A percentile compares a stretch with the other conserved stretches of the same genome.
Evolutionary conservation across 2,797 vertebrate genomes (phyloP).

Genomic region (Adelosebastes latens): DNA sequence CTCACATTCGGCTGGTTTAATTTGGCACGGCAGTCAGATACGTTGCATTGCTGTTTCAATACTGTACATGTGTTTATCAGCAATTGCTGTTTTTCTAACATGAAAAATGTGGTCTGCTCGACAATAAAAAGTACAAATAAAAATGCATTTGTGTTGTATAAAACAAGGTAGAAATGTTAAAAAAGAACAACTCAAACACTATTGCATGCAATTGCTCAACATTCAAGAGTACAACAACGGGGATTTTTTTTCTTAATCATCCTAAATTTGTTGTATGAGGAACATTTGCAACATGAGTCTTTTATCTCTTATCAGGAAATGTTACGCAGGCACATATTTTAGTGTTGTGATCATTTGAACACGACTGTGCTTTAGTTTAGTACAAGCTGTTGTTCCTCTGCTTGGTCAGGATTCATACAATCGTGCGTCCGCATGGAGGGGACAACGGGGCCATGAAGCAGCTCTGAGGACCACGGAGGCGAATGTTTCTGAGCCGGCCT

Average conservation of each 20-base stretch:
- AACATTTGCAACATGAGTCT: slow-evolving; percentile 29
- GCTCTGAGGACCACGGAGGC: slow-evolving; percentile 32
- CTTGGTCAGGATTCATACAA: slow-evolving; percentile 28
- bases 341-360: slow-evolving; percentile 4
- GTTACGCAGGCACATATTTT: slow-evolving; percentile 29
- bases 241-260: slow-evolving; percentile 24
- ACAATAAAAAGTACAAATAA: slow-evolving; percentile 35
- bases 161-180: slow-evolving; percentile 54
- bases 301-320: slow-evolving; percentile 21
- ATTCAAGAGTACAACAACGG: slow-evolving; percentile 42
- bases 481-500: slow-evolving; percentile 47
- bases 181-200: slow-evolving; percentile 37
- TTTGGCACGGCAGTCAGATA: background rate
- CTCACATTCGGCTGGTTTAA: slow-evolving; percentile 17
- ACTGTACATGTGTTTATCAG: slow-evolving; percentile 14
- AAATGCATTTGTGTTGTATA: slow-evolving; percentile 50
- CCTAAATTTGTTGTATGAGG: slow-evolving; percentile 9
- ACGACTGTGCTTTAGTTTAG: background rate
- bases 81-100: background rate
- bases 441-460: slow-evolving; percentile 10
- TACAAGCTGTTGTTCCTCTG: slow-evolving; percentile 22
- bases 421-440: slow-evolving; percentile 18
- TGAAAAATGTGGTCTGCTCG: slow-evolving; percentile 16
- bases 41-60: slow-evolving; percentile 14
- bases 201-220: slow-evolving; percentile 66